These are phyloP conservation scores for Amorpha juglandis DNA, from an alignment of 2,888 invertebrate species.

Conservation along the genomic window DNA sequence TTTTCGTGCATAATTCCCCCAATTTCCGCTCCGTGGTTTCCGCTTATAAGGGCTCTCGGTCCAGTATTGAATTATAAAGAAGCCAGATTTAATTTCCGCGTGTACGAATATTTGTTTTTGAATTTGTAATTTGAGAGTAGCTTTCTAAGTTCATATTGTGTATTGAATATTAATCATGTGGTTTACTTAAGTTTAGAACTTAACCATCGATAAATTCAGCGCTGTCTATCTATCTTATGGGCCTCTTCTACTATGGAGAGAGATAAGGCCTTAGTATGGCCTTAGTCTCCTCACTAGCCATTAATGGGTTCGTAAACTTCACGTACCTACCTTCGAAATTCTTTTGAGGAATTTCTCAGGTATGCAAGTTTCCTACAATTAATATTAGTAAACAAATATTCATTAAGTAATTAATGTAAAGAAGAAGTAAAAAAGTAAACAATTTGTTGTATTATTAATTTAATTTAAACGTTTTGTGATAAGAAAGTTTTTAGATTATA, in stretches of 20 bases:
- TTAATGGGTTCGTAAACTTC: too few species aligned
- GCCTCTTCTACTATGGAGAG: too few species aligned
- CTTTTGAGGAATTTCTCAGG: too few species aligned
- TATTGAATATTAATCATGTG: not conserved
- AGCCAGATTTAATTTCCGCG: slow-evolving; percentile 31
- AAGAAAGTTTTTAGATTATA: slow-evolving; percentile 40
- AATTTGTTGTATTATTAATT: not conserved
- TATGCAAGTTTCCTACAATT: too few species aligned
- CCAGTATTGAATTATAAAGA: slow-evolving; percentile 29
- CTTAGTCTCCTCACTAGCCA: too few species aligned
- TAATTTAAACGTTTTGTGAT: slow-evolving; percentile 33
- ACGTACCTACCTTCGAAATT: too few species aligned
- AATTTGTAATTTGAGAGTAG: not conserved
- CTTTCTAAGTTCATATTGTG: not conserved
- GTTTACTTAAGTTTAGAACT: too few species aligned
- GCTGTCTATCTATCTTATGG: too few species aligned
- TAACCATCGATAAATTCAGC: too few species aligned
- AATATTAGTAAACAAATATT: too few species aligned
- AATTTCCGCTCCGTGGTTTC: slow-evolving; percentile 32
- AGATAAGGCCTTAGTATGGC: too few species aligned
- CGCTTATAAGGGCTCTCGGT: slow-evolving; percentile 35
- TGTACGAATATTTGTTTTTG: slow-evolving; percentile 39
- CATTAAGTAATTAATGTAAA: too few species aligned
- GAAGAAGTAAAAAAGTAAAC: not conserved
- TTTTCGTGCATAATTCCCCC: slow-evolving; percentile 33